These are phyloP conservation scores for Pseudolaguvia tuberculata DNA, from an alignment of 2,113 vertebrate genomes.

Conservation along the genomic window DNA sequence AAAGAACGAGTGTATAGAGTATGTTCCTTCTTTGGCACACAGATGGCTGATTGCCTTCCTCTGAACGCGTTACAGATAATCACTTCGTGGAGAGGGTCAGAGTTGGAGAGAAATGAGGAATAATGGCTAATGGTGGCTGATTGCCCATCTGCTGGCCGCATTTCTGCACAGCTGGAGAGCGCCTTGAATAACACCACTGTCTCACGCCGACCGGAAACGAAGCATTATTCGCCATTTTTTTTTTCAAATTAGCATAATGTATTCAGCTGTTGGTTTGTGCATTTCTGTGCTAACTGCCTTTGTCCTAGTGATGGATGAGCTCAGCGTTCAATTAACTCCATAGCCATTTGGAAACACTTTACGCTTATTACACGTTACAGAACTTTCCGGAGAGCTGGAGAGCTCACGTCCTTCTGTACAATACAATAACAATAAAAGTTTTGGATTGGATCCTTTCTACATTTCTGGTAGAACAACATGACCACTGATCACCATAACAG, in stretches of 20 bases:
- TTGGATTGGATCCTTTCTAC: too few relatives aligned
- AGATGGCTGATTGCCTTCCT: conserved; percentile 58
- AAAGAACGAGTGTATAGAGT: conserved; percentile 12
- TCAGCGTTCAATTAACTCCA: conserved; percentile 19
- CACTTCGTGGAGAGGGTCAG: conserved; percentile 62
- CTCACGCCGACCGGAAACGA: conserved; percentile 32
- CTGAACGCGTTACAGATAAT: conserved; percentile 66
- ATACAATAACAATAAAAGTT: too few relatives aligned
- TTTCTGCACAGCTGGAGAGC: conserved; percentile 52
- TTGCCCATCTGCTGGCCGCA: conserved; percentile 62
- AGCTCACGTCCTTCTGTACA: background rate
- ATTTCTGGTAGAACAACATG: too few relatives aligned
- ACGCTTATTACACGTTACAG: conserved; percentile 4
- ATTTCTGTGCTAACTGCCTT: conserved; percentile 12
- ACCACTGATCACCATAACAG: too few relatives aligned
- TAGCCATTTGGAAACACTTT: conserved; percentile 16
- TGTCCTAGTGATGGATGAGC: conserved; percentile 9
- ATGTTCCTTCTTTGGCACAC: conserved; percentile 40
- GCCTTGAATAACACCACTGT: conserved; percentile 58
- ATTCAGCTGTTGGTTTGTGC: conserved; percentile 20
- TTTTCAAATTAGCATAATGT: conserved; percentile 28
- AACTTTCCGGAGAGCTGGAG: conserved; percentile 2
- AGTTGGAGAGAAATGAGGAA: conserved; percentile 70
- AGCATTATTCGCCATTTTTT: conserved; percentile 44
- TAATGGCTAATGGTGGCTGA: conserved; percentile 66